A percentile compares a stretch with the other conserved stretches of the same genome.
Evolutionary conservation across 2,113 vertebrate species (phyloP).

Genomic region (Tamias sibiricus): DNA sequence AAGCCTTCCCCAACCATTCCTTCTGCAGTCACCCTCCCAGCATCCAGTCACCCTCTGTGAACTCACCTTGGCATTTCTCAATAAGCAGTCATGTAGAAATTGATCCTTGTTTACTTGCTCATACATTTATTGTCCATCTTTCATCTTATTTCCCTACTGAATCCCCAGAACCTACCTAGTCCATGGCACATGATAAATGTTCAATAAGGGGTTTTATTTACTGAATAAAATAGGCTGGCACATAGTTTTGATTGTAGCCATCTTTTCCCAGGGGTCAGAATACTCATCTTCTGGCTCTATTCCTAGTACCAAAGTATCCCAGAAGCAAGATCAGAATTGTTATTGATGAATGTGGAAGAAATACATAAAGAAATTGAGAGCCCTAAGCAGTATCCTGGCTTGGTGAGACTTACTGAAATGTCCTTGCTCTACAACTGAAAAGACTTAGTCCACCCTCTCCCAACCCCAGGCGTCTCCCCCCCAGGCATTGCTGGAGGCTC

Average conservation of each 20-base stretch:
- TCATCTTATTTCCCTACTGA: neutral
- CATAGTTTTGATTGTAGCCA: neutral
- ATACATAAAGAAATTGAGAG: conserved; percentile 50
- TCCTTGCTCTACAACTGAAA: neutral
- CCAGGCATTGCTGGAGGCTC: neutral
- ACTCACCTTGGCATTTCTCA: neutral
- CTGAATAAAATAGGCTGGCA: neutral
- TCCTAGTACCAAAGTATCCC: neutral
- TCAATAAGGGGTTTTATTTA: neutral
- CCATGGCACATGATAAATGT: neutral
- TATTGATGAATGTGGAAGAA: neutral
- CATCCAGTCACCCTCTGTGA: neutral
- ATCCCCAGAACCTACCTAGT: neutral
- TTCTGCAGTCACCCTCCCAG: neutral
- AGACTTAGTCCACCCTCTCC: neutral
- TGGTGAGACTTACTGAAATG: neutral
- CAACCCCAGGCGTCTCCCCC: neutral
- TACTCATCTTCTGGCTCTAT: neutral
- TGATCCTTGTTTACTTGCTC: neutral
- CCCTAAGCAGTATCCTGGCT: neutral
- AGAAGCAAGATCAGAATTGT: conserved; percentile 29
- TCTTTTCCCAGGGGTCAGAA: neutral
- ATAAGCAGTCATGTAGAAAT: no score
- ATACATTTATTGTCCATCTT: neutral
- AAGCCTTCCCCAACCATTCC: neutral